A percentile compares a stretch with the other conserved stretches of the same genome.
These are phyloP conservation scores for Mantis religiosa DNA, from an alignment of 2,888 invertebrate genomes.

Conservation along the genomic window DNA sequence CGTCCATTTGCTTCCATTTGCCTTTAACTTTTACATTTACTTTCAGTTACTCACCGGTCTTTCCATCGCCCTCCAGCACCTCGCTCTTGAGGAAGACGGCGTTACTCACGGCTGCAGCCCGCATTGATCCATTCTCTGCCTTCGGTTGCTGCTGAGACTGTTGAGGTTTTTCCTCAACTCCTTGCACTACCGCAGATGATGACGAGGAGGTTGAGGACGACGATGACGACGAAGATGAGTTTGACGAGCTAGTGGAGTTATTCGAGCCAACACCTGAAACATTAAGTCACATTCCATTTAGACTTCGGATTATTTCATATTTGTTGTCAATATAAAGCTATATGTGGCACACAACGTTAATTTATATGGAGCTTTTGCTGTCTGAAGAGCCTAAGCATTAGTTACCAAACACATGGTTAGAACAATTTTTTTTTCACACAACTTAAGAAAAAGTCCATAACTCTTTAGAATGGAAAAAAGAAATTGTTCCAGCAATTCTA, in stretches of 20 bases:
- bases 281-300: neutral
- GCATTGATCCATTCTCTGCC: neutral
- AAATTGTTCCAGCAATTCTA: too few relatives aligned
- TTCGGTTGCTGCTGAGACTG: neutral
- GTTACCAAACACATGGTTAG: too few relatives aligned
- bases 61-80: neutral
- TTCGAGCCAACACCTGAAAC: neutral
- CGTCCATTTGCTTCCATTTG: too few relatives aligned
- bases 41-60: neutral
- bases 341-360: too few relatives aligned
- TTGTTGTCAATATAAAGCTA: too few relatives aligned
- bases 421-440: too few relatives aligned
- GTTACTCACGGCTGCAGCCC: neutral
- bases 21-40: too few relatives aligned
- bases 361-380: too few relatives aligned
- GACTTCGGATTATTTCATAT: too few relatives aligned
- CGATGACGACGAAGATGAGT: neutral
- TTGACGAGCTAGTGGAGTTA: neutral
- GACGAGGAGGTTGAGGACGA: neutral
- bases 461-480: too few relatives aligned
- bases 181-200: neutral
- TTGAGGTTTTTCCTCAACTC: neutral
- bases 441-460: too few relatives aligned
- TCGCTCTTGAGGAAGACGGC: conserved; percentile 1
- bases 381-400: too few relatives aligned